Percentiles rank a stretch among this genome's conserved stretches.
Evolutionary conservation across 2,888 invertebrate genomes (phyloP).

Genomic region (Cephus pygmeus): DNA sequence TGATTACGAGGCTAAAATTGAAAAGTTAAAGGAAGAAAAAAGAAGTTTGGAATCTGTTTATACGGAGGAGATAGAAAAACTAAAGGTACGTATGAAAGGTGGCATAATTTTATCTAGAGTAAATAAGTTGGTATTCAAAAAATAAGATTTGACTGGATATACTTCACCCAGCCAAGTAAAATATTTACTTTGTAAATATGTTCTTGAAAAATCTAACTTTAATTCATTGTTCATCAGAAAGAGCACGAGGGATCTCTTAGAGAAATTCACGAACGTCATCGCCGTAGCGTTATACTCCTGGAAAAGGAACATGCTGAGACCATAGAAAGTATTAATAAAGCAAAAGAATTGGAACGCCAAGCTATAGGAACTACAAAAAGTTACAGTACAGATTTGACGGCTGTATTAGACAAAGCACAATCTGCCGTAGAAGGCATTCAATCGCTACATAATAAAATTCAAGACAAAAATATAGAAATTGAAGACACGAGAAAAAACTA

Average conservation of each 20-base stretch:
- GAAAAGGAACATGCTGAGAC: constrained; percentile 54
- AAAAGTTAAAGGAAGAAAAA: constrained; percentile 50
- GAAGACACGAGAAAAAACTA: constrained; percentile 37
- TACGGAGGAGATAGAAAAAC: constrained; percentile 47
- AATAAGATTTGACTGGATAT: neutral
- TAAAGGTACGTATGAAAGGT: constrained; percentile 39
- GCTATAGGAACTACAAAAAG: constrained; percentile 46
- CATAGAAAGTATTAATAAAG: constrained; percentile 52
- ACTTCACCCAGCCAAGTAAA: neutral
- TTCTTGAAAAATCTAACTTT: neutral
- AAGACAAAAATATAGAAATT: constrained; percentile 40
- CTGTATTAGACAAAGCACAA: constrained; percentile 50
- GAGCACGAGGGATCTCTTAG: constrained; percentile 40
- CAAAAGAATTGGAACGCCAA: constrained; percentile 52
- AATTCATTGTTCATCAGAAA: constrained; percentile 33
- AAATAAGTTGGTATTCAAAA: neutral
- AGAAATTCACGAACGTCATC: constrained; percentile 50
- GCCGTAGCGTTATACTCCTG: constrained; percentile 45
- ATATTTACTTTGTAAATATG: neutral
- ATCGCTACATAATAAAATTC: constrained; percentile 44
- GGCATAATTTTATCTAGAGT: neutral
- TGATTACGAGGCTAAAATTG: constrained; percentile 49
- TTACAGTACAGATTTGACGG: constrained; percentile 47
- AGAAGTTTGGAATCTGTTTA: constrained; percentile 40
- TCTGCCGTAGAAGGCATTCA: constrained; percentile 45